Evolutionary conservation across 1,140 invertebrate species (phyloP).

Genomic region (Aphelinus certus): DNA sequence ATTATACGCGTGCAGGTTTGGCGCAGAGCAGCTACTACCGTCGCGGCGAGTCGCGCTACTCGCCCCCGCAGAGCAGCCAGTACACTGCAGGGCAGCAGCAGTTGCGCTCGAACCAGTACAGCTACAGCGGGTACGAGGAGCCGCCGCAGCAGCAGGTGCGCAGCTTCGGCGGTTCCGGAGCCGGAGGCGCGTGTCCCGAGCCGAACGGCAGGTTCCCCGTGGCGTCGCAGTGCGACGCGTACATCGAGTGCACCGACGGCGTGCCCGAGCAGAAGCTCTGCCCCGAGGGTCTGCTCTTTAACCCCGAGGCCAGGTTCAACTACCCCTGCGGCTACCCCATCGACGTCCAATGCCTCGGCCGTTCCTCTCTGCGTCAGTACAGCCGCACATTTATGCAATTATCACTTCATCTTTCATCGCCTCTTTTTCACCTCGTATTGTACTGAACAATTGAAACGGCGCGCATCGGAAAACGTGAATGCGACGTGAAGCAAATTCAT

Average conservation of each 20-base stretch:
- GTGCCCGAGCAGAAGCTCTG: slow-evolving; percentile 79
- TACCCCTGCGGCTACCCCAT: slow-evolving; percentile 87
- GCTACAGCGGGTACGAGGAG: not conserved
- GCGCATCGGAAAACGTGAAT: too few species aligned
- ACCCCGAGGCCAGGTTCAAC: slow-evolving; percentile 75
- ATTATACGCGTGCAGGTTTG: too few species aligned
- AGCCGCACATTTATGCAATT: too few species aligned
- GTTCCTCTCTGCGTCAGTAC: slow-evolving; percentile 77
- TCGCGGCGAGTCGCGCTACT: too few species aligned
- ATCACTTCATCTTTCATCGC: too few species aligned
- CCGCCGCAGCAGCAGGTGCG: not conserved
- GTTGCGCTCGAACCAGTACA: not conserved
- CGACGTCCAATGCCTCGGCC: slow-evolving; percentile 79
- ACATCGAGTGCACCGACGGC: slow-evolving; percentile 77
- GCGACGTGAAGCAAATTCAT: too few species aligned
- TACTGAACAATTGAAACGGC: too few species aligned
- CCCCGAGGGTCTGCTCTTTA: slow-evolving; percentile 86
- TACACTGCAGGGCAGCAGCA: slow-evolving; percentile 1
- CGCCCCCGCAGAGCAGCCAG: too few species aligned
- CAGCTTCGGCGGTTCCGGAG: too few species aligned
- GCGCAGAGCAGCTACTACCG: too few species aligned
- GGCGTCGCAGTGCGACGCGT: slow-evolving; percentile 78
- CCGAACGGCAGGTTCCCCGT: slow-evolving; percentile 77
- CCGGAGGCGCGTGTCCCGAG: slow-evolving; percentile 67
- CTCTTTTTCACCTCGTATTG: too few species aligned